Evolutionary conservation across 2,888 invertebrate species (phyloP), one percentile per base, ranked within the genome.

Genomic region (Sipha maydis): DNA sequence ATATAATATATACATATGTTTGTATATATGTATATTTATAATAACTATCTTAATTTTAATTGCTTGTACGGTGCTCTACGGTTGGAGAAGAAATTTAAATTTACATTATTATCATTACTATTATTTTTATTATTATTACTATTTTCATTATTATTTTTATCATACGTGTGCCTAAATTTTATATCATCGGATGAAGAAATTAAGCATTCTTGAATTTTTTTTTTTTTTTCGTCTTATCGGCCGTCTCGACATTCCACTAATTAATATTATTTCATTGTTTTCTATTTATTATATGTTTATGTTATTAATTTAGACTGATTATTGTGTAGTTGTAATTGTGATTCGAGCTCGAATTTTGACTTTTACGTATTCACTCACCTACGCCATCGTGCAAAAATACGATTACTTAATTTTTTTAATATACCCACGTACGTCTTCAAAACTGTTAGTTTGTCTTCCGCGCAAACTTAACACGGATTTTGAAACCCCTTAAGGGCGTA

Each of bases 221-320:
- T 79, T 61, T 7, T 2, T 31, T 61, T 25, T 31, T 71, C n/a
- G 28, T 83, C 67, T 34, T n/a, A n/a, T 61, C 75, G 34, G 14
- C 48, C 11, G 31, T 69, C 69, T 76, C 25, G 34, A 82, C 88
- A 88, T 88, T 88, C 88, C 88, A 82, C 34, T 78, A 75, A 48
- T 75, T 54, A 25, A 34, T 56, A 38, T 83, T 75, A 54, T 85
- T 41, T 61, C 31, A 77, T 85, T 38, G 14, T 61, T 85, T 69
- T 82, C 56, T 14, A 75, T 82, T 11, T 76, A 76, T 69, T 69
- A 48, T 69, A 78, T 85, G 34, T 75, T 79, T 41, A 41, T 41
- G 56, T 69, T 69, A 41, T 71, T 31, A 11, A 78, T 88, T 67
- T 88, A 88, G 88, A 88, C 88, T 88, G 88, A 88, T 88, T 88